Conservation (phyloP, 2,797 vertebrate genomes). For the Etheostoma nigrum region DNA sequence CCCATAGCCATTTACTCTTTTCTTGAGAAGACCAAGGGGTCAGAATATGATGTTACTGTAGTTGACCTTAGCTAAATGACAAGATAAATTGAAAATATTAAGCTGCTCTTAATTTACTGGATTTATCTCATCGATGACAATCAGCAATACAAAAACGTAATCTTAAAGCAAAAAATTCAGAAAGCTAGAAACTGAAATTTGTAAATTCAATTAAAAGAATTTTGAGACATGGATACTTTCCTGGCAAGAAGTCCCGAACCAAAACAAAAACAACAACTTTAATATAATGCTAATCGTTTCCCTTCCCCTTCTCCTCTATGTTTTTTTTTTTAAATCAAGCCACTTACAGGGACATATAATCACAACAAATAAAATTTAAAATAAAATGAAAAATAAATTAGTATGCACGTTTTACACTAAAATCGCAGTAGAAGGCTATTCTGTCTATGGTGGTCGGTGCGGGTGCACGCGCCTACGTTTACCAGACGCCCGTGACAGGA, state of each 20-base stretch:
- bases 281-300: neutral
- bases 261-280: neutral
- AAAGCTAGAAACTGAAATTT: neutral
- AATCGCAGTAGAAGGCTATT: neutral
- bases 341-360: neutral
- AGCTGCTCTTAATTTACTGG: neutral
- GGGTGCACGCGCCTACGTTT: slow-evolving; percentile 56
- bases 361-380: neutral
- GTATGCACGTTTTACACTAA: neutral
- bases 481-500: slow-evolving; percentile 55
- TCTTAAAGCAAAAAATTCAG: neutral
- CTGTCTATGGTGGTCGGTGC: neutral
- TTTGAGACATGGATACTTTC: neutral
- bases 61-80: neutral
- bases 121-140: neutral
- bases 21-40: neutral
- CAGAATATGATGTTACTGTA: neutral
- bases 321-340: no score
- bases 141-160: neutral
- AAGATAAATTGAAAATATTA: neutral
- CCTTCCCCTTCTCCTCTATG: no score
- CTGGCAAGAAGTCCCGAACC: neutral
- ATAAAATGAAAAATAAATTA: neutral
- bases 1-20: no score
- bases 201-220: neutral